These are phyloP conservation scores for Teleogryllus occipitalis DNA, from an alignment of 1,140 invertebrate genomes.

Conservation along the genomic window DNA sequence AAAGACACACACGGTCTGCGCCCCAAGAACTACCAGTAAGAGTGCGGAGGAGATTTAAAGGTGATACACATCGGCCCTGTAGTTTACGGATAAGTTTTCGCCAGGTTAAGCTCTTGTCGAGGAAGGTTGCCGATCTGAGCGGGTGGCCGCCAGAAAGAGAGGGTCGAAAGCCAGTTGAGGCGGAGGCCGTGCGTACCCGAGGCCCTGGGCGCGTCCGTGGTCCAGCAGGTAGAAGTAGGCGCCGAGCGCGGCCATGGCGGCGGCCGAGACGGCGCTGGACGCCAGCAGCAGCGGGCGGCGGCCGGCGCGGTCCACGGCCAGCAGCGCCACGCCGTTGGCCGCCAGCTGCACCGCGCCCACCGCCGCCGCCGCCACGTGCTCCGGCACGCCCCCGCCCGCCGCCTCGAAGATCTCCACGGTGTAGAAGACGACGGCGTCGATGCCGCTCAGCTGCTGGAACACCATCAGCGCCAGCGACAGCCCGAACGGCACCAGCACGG, in stretches of 20 bases:
- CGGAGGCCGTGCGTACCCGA: constrained; percentile 23
- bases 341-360: constrained; percentile 51
- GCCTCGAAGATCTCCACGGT: constrained; percentile 54
- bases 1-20: no score
- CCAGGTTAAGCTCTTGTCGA: no score
- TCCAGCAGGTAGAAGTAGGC: constrained; percentile 45
- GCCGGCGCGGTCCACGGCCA: constrained; percentile 44
- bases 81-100: no score
- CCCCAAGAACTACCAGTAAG: no score
- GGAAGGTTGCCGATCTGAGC: no score
- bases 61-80: no score
- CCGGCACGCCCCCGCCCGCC: constrained; percentile 46
- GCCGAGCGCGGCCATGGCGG: constrained; percentile 45
- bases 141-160: no score
- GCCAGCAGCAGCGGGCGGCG: constrained; percentile 41
- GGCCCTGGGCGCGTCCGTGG: constrained; percentile 19
- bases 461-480: constrained; percentile 42
- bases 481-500: constrained; percentile 17
- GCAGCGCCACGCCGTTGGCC: constrained; percentile 41
- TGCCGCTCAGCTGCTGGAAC: constrained; percentile 57
- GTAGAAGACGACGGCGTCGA: constrained; percentile 62
- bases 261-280: constrained; percentile 42
- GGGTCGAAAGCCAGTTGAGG: no score
- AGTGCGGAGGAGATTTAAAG: no score
- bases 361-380: constrained; percentile 51